Percentiles rank a stretch among this genome's conserved stretches.
Evolutionary conservation across 1,140 invertebrate species (phyloP).

Genomic region (Drosophila setifemur): DNA sequence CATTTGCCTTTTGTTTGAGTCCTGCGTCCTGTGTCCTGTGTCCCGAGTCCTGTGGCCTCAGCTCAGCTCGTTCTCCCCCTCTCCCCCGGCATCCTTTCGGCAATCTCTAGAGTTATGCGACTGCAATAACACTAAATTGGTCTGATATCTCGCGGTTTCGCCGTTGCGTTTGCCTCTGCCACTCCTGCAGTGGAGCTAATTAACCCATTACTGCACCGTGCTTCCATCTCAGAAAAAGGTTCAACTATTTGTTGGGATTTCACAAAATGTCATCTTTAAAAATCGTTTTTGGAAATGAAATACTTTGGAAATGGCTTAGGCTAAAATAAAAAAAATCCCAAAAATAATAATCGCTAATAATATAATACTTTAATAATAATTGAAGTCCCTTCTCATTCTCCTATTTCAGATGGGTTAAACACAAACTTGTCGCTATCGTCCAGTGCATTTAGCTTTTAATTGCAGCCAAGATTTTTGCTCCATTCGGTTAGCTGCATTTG

Average conservation of each 20-base stretch:
- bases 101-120: constrained; percentile 78
- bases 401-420: constrained; percentile 50
- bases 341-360: too few species aligned
- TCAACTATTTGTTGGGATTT: too few species aligned
- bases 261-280: too few species aligned
- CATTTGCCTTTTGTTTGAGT: constrained; percentile 64
- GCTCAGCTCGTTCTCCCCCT: not conserved
- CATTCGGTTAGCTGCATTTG: constrained; percentile 58
- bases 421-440: constrained; percentile 55
- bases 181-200: constrained; percentile 33
- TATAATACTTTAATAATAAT: not conserved
- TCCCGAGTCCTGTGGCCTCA: constrained; percentile 1
- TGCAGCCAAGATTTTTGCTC: constrained; percentile 57
- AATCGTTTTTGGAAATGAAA: too few species aligned
- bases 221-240: not conserved
- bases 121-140: constrained; percentile 80
- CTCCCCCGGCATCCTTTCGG: constrained; percentile 48
- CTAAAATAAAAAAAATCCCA: not conserved
- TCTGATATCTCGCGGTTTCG: constrained; percentile 74
- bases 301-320: too few species aligned
- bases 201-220: constrained; percentile 50
- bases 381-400: not conserved
- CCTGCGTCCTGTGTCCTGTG: constrained; percentile 25
- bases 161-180: constrained; percentile 42
- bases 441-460: constrained; percentile 77